Evolutionary conservation across 1,140 invertebrate genomes (phyloP).

Genomic region (Dufourea novaeangliae): DNA sequence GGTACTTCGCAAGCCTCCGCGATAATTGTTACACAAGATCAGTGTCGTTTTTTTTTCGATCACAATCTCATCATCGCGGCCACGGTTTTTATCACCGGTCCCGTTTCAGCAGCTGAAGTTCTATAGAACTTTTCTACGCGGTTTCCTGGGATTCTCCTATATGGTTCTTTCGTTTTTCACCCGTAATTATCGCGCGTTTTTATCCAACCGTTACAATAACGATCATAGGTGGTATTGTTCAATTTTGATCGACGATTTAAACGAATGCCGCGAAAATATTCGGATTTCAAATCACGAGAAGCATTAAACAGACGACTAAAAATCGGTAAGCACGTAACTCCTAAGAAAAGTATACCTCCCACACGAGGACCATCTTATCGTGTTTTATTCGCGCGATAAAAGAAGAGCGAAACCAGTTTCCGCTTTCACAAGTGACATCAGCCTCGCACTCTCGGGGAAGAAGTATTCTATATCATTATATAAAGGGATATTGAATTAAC

Average conservation of each 20-base stretch:
- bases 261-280: slow-evolving; percentile 12
- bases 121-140: too few species aligned
- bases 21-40: slow-evolving; percentile 64
- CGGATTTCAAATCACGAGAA: slow-evolving; percentile 23
- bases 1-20: slow-evolving; percentile 30
- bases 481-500: background rate
- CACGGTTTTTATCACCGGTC: background rate
- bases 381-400: slow-evolving; percentile 46
- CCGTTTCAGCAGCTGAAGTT: slow-evolving; percentile 7
- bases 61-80: slow-evolving; percentile 28
- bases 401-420: slow-evolving; percentile 47
- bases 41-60: slow-evolving; percentile 36
- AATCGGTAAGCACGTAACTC: slow-evolving; percentile 10
- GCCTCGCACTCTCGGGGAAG: background rate
- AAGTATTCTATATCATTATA: background rate
- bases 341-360: slow-evolving; percentile 39
- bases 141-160: too few species aligned
- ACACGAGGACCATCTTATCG: slow-evolving; percentile 25
- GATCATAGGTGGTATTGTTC: background rate
- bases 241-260: too few species aligned
- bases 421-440: slow-evolving; percentile 45
- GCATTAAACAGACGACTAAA: too few species aligned
- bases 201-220: background rate
- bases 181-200: background rate
- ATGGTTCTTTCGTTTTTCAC: too few species aligned